These are phyloP conservation scores for Lasioglossum zephyrum DNA, from an alignment of 2,888 invertebrate species.

Conservation along the genomic window DNA sequence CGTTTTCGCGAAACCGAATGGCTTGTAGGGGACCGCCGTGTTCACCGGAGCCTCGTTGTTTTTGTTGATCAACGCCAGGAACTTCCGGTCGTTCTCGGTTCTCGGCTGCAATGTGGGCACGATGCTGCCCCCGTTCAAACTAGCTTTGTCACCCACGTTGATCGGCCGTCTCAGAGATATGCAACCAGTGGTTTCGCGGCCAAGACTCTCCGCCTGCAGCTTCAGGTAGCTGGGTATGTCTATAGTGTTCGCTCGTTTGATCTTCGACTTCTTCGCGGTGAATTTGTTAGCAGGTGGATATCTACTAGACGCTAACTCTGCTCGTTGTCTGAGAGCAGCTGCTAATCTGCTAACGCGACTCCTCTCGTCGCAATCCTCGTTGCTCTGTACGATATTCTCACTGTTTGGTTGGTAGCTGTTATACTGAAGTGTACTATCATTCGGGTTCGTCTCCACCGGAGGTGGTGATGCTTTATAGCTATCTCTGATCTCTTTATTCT, in stretches of 20 bases:
- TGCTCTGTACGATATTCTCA: conserved; percentile 8
- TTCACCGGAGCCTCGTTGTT: conserved; percentile 85
- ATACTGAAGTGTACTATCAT: conserved; percentile 21
- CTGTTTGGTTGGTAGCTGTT: conserved; percentile 32
- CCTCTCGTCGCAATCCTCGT: conserved; percentile 57
- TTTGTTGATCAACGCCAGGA: conserved; percentile 92
- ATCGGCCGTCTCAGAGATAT: conserved; percentile 87
- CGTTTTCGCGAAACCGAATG: conserved; percentile 74
- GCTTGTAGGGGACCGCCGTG: conserved; percentile 73
- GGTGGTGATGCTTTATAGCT: conserved; percentile 32
- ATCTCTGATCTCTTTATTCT: conserved; percentile 62
- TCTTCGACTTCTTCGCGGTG: conserved; percentile 89
- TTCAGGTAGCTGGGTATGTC: conserved; percentile 90
- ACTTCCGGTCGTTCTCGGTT: conserved; percentile 94
- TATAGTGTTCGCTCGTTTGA: conserved; percentile 95
- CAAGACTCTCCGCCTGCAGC: conserved; percentile 80
- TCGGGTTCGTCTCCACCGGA: background rate
- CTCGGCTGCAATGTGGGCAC: conserved; percentile 91
- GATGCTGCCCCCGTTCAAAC: conserved; percentile 75
- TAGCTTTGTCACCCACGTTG: conserved; percentile 85
- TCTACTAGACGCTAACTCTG: conserved; percentile 29
- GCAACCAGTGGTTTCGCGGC: conserved; percentile 76
- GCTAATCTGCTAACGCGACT: conserved; percentile 62
- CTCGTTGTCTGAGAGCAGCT: conserved; percentile 57
- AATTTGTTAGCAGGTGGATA: conserved; percentile 82